Evolutionary conservation across 2,888 invertebrate genomes (phyloP).

Genomic region (Synergus laeviventris): DNA sequence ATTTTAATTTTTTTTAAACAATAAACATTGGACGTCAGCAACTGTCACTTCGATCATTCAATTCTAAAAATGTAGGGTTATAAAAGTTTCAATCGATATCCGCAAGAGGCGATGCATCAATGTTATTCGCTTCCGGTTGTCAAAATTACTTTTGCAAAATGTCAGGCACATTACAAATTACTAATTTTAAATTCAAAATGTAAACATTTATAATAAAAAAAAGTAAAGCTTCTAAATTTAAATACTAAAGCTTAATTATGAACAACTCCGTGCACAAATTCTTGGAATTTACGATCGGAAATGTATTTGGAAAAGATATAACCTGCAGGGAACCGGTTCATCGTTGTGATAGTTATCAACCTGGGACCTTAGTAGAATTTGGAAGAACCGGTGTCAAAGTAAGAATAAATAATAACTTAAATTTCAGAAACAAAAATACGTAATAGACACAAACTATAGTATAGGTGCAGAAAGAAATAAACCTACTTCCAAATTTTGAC

Average conservation of each 20-base stretch:
- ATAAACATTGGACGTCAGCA: too few species aligned
- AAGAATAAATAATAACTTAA: conserved; percentile 32
- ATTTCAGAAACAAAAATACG: not conserved
- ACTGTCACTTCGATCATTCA: not conserved
- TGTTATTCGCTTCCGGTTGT: too few species aligned
- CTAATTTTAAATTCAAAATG: not conserved
- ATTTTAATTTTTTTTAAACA: too few species aligned
- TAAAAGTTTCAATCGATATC: not conserved
- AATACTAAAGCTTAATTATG: conserved; percentile 53
- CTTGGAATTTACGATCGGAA: conserved; percentile 67
- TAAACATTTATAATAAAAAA: not conserved
- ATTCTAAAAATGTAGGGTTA: not conserved
- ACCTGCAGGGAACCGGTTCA: conserved; percentile 70
- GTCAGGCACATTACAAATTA: not conserved
- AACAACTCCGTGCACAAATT: conserved; percentile 63
- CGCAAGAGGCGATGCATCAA: not conserved
- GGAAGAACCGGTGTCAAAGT: conserved; percentile 68
- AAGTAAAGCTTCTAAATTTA: not conserved
- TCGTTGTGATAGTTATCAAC: conserved; percentile 71
- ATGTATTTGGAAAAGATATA: conserved; percentile 68
- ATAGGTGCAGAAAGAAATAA: not conserved
- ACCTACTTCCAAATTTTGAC: not conserved
- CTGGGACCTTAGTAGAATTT: conserved; percentile 68
- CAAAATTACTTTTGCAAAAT: not conserved
- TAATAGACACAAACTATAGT: not conserved